phyloP scores from a whole-genome alignment of 2,797 vertebrate species.

The Clamator glandarius region DNA sequence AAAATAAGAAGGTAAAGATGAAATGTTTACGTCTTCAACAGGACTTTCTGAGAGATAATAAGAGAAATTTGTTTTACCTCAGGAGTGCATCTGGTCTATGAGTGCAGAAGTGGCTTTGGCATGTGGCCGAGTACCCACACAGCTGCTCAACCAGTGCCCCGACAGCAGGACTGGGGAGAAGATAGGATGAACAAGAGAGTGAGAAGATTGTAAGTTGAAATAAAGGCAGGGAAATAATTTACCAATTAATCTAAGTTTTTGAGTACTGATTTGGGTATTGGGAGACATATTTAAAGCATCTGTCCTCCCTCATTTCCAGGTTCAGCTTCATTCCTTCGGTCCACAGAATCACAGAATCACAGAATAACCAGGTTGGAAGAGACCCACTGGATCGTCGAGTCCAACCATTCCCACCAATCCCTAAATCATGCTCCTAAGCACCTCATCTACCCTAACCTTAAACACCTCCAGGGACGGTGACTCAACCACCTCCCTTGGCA shows the following conservation, averaged over 20 bases:
- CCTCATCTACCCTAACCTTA: no score
- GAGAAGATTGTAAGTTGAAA: not conserved
- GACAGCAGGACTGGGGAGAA: not conserved
- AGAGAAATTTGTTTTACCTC: not conserved
- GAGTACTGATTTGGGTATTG: not conserved
- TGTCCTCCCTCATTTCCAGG: not conserved
- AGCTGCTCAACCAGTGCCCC: rapidly evolving
- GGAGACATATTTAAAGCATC: not conserved
- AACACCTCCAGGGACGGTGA: no score
- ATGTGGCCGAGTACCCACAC: rapidly evolving
- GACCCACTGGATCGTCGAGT: no score
- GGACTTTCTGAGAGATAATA: not conserved
- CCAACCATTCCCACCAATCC: no score
- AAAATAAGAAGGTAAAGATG: not conserved
- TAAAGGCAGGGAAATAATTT: not conserved
- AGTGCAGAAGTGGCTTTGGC: not conserved
- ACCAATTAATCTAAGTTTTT: not conserved
- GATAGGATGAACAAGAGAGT: not conserved
- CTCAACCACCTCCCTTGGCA: no score
- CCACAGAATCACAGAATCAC: no score
- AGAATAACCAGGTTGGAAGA: no score
- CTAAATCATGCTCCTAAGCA: no score
- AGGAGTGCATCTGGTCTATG: not conserved
- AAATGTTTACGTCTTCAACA: not conserved
- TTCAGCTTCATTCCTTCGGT: not conserved